These are phyloP conservation scores for Festucalex cinctus DNA, from an alignment of 2,113 vertebrate species.

Conservation along the genomic window DNA sequence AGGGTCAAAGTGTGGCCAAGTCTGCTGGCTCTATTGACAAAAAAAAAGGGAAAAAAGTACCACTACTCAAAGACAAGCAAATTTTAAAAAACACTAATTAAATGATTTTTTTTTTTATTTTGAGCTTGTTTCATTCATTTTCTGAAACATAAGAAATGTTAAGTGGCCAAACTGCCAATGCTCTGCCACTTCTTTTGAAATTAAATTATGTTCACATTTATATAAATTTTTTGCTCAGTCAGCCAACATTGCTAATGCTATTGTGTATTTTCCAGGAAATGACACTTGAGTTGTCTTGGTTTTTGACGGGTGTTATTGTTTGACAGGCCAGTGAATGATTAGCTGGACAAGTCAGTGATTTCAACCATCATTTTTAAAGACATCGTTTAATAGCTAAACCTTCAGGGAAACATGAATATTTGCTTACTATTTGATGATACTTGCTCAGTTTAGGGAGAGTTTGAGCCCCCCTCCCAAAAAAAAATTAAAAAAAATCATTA, in stretches of 20 bases:
- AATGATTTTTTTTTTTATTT: too few relatives aligned
- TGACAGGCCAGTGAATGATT: slow-evolving; percentile 61
- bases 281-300: not conserved
- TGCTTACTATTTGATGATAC: not conserved
- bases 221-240: not conserved
- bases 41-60: too few relatives aligned
- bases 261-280: not conserved
- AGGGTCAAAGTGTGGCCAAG: not conserved
- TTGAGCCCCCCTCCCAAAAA: not conserved
- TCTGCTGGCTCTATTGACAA: too few relatives aligned
- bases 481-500: too few relatives aligned
- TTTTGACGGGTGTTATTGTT: slow-evolving; percentile 34
- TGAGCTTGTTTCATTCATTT: too few relatives aligned
- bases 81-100: too few relatives aligned
- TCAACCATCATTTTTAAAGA: slow-evolving; percentile 5
- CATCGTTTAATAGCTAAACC: not conserved
- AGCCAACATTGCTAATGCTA: too few relatives aligned
- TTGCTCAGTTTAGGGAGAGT: not conserved
- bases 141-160: too few relatives aligned
- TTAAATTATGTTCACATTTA: not conserved
- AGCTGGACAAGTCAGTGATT: slow-evolving; percentile 31
- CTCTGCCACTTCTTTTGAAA: not conserved
- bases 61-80: too few relatives aligned
- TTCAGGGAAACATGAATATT: not conserved
- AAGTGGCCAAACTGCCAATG: too few relatives aligned